phyloP scores from a whole-genome alignment of 2,888 invertebrate genomes.

The Agonopterix arenella region DNA sequence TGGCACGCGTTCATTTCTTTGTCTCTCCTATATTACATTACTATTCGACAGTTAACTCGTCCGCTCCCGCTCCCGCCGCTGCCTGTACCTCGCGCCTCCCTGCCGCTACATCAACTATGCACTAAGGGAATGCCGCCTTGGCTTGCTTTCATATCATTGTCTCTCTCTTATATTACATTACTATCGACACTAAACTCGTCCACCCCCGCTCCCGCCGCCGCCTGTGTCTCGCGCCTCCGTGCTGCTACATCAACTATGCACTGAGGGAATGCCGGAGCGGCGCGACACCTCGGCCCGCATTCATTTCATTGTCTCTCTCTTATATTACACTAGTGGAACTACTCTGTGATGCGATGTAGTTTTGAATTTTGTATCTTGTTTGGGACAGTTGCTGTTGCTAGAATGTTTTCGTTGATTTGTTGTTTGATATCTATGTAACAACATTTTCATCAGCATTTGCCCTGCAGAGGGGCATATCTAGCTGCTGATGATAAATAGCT shows the following conservation, averaged over 20 bases:
- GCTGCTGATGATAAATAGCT: too few species aligned
- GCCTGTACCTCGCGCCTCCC: too few species aligned
- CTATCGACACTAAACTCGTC: background rate
- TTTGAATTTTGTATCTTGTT: slow-evolving; percentile 1
- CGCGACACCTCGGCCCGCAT: slow-evolving; percentile 63
- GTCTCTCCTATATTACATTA: background rate
- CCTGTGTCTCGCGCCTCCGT: too few species aligned
- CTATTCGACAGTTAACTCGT: too few species aligned
- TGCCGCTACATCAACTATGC: too few species aligned
- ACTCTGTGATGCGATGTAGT: slow-evolving; percentile 1
- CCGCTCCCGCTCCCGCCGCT: background rate
- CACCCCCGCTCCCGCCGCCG: slow-evolving; percentile 1
- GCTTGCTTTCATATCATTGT: slow-evolving; percentile 65
- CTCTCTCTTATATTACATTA: slow-evolving; percentile 34
- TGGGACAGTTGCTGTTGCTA: background rate
- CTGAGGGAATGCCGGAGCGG: slow-evolving; percentile 65
- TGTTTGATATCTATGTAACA: too few species aligned
- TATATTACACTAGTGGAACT: slow-evolving; percentile 12
- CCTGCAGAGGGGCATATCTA: too few species aligned
- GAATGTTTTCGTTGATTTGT: too few species aligned
- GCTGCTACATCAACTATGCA: slow-evolving; percentile 44
- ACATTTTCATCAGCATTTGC: too few species aligned
- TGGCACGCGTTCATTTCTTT: background rate
- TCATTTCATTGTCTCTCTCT: slow-evolving; percentile 70
- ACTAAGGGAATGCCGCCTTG: slow-evolving; percentile 59